Evolutionary conservation across 2,113 vertebrate genomes (phyloP).

Genomic region (Otolemur garnettii): DNA sequence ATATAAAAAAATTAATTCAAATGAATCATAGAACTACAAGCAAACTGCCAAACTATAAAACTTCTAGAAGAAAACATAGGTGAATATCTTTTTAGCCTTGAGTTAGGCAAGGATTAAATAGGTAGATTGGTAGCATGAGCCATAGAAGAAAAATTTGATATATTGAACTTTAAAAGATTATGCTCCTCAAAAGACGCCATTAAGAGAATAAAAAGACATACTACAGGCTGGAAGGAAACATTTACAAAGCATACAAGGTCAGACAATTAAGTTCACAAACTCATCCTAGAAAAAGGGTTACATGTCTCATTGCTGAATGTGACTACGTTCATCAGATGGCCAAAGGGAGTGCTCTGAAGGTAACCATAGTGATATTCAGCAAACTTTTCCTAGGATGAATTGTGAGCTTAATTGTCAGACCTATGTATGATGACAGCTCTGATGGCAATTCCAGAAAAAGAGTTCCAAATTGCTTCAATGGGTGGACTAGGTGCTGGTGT

Average conservation of each 20-base stretch:
- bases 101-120: neutral
- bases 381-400: too few species aligned
- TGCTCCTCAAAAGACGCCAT: neutral
- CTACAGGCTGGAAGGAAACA: neutral
- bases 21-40: neutral
- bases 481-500: too few species aligned
- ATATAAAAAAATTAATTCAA: neutral
- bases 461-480: too few species aligned
- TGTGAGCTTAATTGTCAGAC: too few species aligned
- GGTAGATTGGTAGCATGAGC: neutral
- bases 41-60: neutral
- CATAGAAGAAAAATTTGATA: neutral
- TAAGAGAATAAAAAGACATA: slow-evolving; percentile 15
- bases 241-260: neutral
- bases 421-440: too few species aligned
- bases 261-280: too few species aligned
- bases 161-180: neutral
- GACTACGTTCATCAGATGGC: too few species aligned
- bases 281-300: too few species aligned
- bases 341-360: too few species aligned
- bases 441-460: too few species aligned
- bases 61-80: neutral
- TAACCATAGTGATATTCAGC: too few species aligned
- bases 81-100: neutral
- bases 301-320: too few species aligned